Percentiles rank a stretch among this genome's conserved stretches.
phyloP scores from a whole-genome alignment of 2,113 vertebrate genomes.

The Symphodus melops region DNA sequence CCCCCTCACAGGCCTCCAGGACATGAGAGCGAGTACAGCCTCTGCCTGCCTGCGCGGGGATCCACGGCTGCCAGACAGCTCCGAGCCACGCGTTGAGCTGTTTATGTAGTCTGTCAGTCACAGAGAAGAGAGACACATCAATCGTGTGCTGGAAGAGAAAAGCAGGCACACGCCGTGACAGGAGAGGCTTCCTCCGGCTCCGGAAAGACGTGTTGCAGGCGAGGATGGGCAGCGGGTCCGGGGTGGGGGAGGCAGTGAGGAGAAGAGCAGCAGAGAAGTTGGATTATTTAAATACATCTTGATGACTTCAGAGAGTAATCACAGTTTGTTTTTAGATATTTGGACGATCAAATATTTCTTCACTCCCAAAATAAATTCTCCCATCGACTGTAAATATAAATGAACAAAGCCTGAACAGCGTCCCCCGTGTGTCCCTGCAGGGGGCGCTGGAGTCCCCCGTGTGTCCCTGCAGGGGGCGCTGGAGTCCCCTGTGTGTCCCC shows the following conservation, averaged over 20 bases:
- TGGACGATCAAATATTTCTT: too few species aligned
- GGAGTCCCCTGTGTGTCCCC: too few species aligned
- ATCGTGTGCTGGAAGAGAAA: slow-evolving; percentile 60
- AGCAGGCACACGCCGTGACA: slow-evolving; percentile 42
- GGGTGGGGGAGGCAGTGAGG: neutral
- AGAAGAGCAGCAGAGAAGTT: neutral
- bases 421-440: too few species aligned
- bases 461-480: too few species aligned
- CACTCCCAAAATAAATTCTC: too few species aligned
- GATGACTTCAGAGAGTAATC: too few species aligned
- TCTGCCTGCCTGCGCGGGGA: slow-evolving; percentile 52
- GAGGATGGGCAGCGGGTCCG: slow-evolving; percentile 16
- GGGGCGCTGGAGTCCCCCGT: too few species aligned
- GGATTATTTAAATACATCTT: neutral
- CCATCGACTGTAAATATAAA: too few species aligned
- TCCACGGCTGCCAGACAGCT: slow-evolving; percentile 55
- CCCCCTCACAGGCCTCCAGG: slow-evolving; percentile 62
- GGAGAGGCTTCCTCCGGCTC: slow-evolving; percentile 33
- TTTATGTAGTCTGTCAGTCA: slow-evolving; percentile 70
- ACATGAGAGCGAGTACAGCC: slow-evolving; percentile 59
- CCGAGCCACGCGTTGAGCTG: slow-evolving; percentile 52
- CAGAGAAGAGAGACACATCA: slow-evolving; percentile 55
- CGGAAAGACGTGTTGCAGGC: slow-evolving; percentile 38
- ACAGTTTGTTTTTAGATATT: too few species aligned
- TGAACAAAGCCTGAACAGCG: too few species aligned